These are phyloP conservation scores for Patella ulyssiponensis DNA, from an alignment of 2,888 invertebrate species.

Conservation along the genomic window DNA sequence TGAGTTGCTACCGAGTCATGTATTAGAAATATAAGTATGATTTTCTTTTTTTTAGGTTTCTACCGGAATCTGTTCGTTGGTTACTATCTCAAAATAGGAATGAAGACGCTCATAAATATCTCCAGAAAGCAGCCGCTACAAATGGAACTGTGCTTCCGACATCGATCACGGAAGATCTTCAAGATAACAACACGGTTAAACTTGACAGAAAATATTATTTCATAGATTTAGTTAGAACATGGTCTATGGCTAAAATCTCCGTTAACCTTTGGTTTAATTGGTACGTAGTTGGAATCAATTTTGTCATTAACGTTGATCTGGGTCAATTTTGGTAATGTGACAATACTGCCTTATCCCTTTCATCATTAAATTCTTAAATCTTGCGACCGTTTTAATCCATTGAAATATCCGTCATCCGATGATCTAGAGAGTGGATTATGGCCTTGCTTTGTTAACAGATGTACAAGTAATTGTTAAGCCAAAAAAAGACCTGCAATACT, in stretches of 20 bases:
- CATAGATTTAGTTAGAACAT: constrained; percentile 40
- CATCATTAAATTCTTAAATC: no score
- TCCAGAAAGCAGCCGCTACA: constrained; percentile 83
- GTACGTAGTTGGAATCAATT: constrained; percentile 27
- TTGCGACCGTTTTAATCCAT: no score
- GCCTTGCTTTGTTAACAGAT: no score
- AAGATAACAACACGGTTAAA: constrained; percentile 21
- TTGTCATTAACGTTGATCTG: no score
- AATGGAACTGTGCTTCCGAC: constrained; percentile 75
- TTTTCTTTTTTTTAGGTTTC: constrained; percentile 75
- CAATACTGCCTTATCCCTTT: no score
- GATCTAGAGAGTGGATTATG: no score
- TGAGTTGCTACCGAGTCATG: no score
- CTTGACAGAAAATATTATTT: constrained; percentile 31
- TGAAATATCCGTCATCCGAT: no score
- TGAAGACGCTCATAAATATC: constrained; percentile 85
- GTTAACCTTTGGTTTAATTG: constrained; percentile 52
- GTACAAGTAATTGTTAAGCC: no score
- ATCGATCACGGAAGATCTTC: constrained; percentile 30
- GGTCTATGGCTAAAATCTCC: constrained; percentile 40
- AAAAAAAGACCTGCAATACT: no score
- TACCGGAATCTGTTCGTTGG: constrained; percentile 94
- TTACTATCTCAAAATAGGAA: constrained; percentile 85
- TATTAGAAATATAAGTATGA: no score
- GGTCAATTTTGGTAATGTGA: no score